A percentile compares a stretch with the other conserved stretches of the same genome.
Evolutionary conservation across 2,113 vertebrate species (phyloP).

Genomic region (Zootoca vivipara): DNA sequence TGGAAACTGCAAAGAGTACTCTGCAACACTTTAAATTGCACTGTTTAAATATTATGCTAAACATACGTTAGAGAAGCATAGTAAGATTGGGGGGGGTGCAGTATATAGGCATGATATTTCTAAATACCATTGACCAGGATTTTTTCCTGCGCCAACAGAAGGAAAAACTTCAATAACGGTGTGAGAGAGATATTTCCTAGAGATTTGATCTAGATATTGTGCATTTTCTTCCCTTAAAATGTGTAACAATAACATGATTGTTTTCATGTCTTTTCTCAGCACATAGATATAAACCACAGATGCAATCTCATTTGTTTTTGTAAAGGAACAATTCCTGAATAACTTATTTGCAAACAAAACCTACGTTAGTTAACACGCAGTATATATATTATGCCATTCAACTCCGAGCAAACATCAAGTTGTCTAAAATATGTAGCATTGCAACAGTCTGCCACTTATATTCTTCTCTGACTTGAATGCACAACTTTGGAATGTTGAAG

Average conservation of each 20-base stretch:
- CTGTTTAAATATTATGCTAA: neutral
- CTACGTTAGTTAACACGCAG: conserved; percentile 1
- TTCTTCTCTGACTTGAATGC: conserved; percentile 25
- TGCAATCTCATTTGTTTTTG: conserved; percentile 22
- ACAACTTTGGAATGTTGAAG: conserved; percentile 49
- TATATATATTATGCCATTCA: neutral
- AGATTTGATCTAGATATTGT: neutral
- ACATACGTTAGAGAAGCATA: neutral
- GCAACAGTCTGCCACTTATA: conserved; percentile 53
- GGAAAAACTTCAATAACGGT: neutral
- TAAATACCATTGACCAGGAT: neutral
- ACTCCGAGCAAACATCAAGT: conserved; percentile 17
- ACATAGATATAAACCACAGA: neutral
- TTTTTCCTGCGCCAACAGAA: neutral
- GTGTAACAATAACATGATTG: neutral
- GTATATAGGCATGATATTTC: no score
- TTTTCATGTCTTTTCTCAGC: neutral
- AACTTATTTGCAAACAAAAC: conserved; percentile 12
- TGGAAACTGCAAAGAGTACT: neutral
- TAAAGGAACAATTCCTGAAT: conserved; percentile 27
- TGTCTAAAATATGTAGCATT: conserved; percentile 37
- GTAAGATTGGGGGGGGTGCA: rapidly evolving
- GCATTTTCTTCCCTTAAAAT: neutral
- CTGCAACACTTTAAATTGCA: neutral
- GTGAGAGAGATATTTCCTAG: neutral